Evolutionary conservation across 2,888 invertebrate genomes (phyloP).

Genomic region (Bruchidius siliquastri): DNA sequence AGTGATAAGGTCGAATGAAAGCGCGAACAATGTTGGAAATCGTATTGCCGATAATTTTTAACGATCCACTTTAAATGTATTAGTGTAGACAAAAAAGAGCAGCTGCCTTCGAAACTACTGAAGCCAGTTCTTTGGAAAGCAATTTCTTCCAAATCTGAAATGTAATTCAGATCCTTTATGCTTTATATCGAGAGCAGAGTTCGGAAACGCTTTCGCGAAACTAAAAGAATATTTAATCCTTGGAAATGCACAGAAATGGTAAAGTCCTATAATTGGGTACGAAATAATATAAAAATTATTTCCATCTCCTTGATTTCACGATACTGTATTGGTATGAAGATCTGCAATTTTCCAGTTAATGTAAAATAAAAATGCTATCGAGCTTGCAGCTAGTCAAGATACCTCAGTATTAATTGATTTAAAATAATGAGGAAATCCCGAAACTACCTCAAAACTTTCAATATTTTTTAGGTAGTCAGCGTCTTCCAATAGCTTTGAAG

Average conservation of each 20-base stretch:
- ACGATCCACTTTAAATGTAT: not conserved
- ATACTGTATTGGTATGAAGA: not conserved
- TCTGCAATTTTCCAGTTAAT: too few species aligned
- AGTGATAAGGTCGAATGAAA: too few species aligned
- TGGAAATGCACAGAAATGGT: not conserved
- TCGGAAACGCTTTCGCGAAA: not conserved
- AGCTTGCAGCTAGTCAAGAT: too few species aligned
- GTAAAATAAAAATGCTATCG: too few species aligned
- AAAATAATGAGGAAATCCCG: too few species aligned
- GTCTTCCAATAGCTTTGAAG: too few species aligned
- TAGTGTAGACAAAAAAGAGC: not conserved
- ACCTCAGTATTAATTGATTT: too few species aligned
- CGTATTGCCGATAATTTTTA: not conserved
- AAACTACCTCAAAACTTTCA: too few species aligned
- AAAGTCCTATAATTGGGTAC: not conserved
- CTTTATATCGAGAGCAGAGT: not conserved
- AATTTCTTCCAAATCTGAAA: not conserved
- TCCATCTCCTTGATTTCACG: not conserved
- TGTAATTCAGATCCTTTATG: not conserved
- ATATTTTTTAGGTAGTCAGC: too few species aligned
- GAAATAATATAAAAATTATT: not conserved
- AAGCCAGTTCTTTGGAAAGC: not conserved
- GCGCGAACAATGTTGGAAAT: not conserved
- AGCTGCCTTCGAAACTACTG: not conserved
- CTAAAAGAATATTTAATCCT: not conserved